Evolutionary conservation across 2,113 vertebrate species (phyloP).

Genomic region (Herpailurus yagouaroundi): DNA sequence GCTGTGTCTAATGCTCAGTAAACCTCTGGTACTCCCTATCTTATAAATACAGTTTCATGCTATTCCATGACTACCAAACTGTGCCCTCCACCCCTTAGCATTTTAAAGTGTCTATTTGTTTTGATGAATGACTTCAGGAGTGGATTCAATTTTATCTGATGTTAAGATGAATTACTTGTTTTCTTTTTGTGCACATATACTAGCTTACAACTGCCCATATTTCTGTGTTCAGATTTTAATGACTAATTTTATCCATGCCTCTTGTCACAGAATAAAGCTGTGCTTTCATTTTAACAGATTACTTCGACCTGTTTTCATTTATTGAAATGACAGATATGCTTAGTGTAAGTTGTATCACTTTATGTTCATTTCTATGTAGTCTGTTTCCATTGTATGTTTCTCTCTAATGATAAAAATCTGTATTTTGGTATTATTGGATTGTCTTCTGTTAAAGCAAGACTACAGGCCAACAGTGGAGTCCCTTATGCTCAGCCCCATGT

Average conservation of each 20-base stretch:
- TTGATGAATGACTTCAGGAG: neutral
- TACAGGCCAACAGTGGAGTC: neutral
- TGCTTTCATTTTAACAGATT: neutral
- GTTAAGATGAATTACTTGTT: neutral
- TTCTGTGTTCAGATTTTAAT: neutral
- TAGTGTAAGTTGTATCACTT: neutral
- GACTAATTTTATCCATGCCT: neutral
- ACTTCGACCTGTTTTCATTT: neutral
- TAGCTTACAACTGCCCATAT: neutral
- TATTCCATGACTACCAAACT: neutral
- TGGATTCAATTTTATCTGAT: neutral
- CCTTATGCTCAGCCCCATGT: neutral
- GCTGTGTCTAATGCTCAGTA: neutral
- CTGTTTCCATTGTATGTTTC: neutral
- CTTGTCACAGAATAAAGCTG: neutral
- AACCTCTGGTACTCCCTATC: neutral
- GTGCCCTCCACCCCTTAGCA: neutral
- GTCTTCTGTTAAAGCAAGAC: neutral
- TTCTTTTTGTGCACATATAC: neutral
- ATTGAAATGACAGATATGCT: neutral
- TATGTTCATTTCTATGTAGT: neutral
- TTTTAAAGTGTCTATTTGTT: neutral
- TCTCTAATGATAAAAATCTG: neutral
- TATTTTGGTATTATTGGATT: neutral
- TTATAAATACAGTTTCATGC: too few species aligned